Evolutionary conservation across 2,797 vertebrate genomes (phyloP), one percentile per base, ranked within the genome.

Genomic region (Chelmon rostratus): DNA sequence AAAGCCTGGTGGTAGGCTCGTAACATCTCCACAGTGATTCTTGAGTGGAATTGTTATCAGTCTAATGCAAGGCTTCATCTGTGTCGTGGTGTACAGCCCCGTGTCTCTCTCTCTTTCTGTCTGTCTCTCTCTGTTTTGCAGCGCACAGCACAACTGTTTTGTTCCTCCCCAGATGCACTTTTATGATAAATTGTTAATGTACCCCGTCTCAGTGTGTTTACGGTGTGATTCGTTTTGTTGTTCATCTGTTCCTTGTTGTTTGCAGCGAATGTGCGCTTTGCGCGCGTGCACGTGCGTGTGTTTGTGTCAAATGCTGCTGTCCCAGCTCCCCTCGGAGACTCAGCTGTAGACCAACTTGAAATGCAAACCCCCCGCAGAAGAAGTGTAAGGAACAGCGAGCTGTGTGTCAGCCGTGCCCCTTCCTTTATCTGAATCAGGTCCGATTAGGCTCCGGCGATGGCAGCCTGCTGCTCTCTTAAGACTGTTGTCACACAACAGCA

Each of bases 131-230:
- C 65, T 84, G 37, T 86, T 88, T 83, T 78, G 79, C 82, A 68
- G 76, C 1, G 5, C 88, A 63, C 85, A 89, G 86, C 90, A 89
- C 37, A 88, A 86, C 75, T 83, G 81, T 87, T 89, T 82, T 85
- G 84, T 89, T 80, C 76, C 86, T 86, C 83, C 86, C 85, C 84
- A 86, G 91, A 92, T 90, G 90, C 89, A 89, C 86, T 90, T 92
- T 91, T 86, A 89, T 89, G 84, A 91, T 93, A 85, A 92, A 93
- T 90, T 87, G 80, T 91, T 92, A 88, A 92, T 92, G 88, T 44
- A 19, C 42, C 79, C 66, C 21, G 59, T 91, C 78, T 85, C 83
- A 35, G 81, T 87, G 86, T 87, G 85, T 92, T 93, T 90, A 87
- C 63, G 65, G 78, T 82, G 88, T 86, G 86, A 87, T 85, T 87